Evolutionary conservation across 64 coral and sea anemone species (phyloP), one percentile per base, ranked within the genome.

Genomic region (Stichodactyla helianthus): DNA sequence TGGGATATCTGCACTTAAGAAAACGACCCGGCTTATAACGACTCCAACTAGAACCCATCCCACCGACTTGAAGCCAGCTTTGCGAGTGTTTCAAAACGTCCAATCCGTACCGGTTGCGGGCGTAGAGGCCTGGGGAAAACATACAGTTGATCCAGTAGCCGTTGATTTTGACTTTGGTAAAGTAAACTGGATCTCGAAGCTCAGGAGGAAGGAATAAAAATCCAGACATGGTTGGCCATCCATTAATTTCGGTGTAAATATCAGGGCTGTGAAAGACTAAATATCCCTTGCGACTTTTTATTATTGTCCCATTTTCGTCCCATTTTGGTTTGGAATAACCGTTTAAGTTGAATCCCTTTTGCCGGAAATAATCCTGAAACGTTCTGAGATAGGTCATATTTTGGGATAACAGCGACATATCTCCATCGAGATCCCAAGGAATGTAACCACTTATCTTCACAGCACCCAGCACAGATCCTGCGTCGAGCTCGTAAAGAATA

Each of bases 361-460:
- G 23, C 7, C 83, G 83, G 14, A 84, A 58, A 13, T 84, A 84
- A 18, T 84, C 83, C 55, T 84, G 83, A 31, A 60, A 63, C 27
- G 4, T 25, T 35, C 55, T 35, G 19, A 84, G 54, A 26, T 54
- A 19, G 31, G 54, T 54, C 25, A 84, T 54, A 84, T 84, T 84
- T 20, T 84, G 27, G 20, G 83, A 84, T 51, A 63, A 16, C 55
- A 89, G 52, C 53, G 88, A 70, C 16, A 89, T 54, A 79, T 89
- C 88, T 1, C 88, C 88, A 59, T 89, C 88, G 11, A 89, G 8
- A 76, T 89, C 88, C 80, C 82, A 89, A 13, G 88, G 88, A 14
- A 89, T 54, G 6, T 84, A 71, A 67, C 82, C 88, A 3, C 59
- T 54, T 3, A 89, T 79, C 82, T 89, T 89, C 3, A 89, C 88